Evolutionary conservation across 2,113 vertebrate genomes (phyloP).

Genomic region (Dipodomys spectabilis): DNA sequence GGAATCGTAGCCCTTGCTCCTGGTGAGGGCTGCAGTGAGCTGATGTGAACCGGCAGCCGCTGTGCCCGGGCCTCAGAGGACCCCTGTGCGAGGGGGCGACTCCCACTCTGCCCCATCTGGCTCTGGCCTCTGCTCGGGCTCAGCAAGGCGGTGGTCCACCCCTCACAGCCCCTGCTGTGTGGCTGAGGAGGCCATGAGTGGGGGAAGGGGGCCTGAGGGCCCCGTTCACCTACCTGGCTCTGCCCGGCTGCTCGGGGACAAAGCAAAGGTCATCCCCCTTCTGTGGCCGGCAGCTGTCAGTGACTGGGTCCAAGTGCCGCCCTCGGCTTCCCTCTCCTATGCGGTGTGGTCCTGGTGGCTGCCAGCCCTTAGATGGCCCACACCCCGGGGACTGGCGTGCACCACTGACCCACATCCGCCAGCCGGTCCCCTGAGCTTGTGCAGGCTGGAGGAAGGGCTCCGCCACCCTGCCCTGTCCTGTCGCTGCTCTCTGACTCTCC

Average conservation of each 20-base stretch:
- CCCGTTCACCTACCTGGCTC: not conserved
- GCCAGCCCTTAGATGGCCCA: slow-evolving; percentile 51
- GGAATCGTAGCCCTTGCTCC: not conserved
- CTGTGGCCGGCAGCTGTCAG: slow-evolving; percentile 26
- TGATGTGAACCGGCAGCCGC: not conserved
- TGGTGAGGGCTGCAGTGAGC: not conserved
- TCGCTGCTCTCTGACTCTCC: no score
- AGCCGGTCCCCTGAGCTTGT: not conserved
- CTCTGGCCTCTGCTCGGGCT: no score
- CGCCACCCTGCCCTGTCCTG: not conserved
- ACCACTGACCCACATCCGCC: slow-evolving; percentile 53
- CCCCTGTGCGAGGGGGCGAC: not conserved
- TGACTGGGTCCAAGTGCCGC: not conserved
- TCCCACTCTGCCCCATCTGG: not conserved
- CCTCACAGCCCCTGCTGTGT: not conserved
- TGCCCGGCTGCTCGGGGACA: not conserved
- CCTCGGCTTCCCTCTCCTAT: not conserved
- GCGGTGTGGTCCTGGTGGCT: not conserved
- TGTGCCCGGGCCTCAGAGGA: no score
- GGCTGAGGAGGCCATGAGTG: not conserved
- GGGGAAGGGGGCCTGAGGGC: not conserved
- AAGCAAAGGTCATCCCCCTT: slow-evolving; percentile 60
- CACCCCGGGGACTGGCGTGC: not conserved
- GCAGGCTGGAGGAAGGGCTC: not conserved
- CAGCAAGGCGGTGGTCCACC: no score